Evolutionary conservation across 2,113 vertebrate species (phyloP), one percentile per base, ranked within the genome.

Genomic region (Gorilla gorilla): DNA sequence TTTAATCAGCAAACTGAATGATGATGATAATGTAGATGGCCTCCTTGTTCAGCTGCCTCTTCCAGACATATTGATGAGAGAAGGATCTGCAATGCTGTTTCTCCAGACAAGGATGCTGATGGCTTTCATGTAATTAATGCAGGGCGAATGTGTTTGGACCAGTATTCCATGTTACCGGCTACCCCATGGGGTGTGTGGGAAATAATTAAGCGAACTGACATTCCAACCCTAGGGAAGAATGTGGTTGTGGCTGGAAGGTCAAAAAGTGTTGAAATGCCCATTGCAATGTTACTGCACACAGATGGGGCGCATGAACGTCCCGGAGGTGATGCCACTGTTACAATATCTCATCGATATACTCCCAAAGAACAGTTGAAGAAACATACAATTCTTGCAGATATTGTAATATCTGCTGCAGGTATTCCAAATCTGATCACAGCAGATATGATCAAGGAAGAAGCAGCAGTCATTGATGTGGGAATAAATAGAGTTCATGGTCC

Each of bases 201-300:
- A 55, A 20, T 55, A 55, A 55, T 55, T 55, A 55, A 20, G 52
- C 52, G 17, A 55, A 55, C 52, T 7, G 99, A 99, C 61, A 99
- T 99, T 97, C 99, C 99, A 1, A 99, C 99, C 0, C 96, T 99
- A 59, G 99, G 99, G 45, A 99, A 99, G 98, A 99, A 99, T 0
- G 99, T 99, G 22, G 98, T 99, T 45, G 99, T 99, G 87, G 99
- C 99, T 0, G 99, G 99, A 55, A 99, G 99, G 81, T 99, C 99
- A 1, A 99, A 99, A 98, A 99, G 99, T 0, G 99, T 99, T 40
- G 99, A 99, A 1, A 99, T 99, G 99, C 99, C 99, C 52, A 99
- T 99, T 0, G 99, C 99, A 2, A 99, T 99, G 99, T 97, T 99
- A 45, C 99, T 99, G 12, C 99, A 99, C 38, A 99, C 99, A 0